Evolutionary conservation across 30 jellyfish, hydroid and myxozoan species (phyloP), one percentile per base, ranked within the genome.

Genomic region (Rhopilema esculentum): DNA sequence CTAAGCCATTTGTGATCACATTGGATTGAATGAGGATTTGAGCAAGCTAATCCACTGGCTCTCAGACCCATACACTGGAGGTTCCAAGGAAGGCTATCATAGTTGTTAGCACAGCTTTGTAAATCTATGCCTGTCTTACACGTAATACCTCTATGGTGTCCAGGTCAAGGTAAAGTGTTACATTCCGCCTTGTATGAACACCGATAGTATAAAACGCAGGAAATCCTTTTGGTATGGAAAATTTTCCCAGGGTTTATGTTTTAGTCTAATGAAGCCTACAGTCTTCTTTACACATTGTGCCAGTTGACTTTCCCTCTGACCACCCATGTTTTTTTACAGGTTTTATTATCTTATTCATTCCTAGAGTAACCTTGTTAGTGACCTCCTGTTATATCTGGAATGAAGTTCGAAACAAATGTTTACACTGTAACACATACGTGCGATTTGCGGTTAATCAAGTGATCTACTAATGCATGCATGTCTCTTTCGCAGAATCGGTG

Each of bases 1-100:
- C 82, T 73, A 57, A 84, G 87, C 87, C 49, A 71, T 72, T 75
- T 63, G 78, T 70, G 63, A 84, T 84, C 84, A 70, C 82, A 66
- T 62, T 64, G 75, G 87, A 40, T 84, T 28, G 29, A 52, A 84
- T 29, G 22, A 65, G 82, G 77, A 67, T 57, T 65, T 29, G 40
- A n/a, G 0, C 57, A 40, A 40, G 57, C 6, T 40, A 40, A 40
- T 40, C 57, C 57, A 2, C 9, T 2, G 57, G 57, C 57, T 40
- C 12, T 40, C 12, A 40, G 57, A 40, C 57, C 9, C 12, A 40
- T 40, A 40, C 12, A 40, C 12, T 40, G 57, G 12, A 40, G 12
- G 57, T 40, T 2, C 57, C 57, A 40, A 40, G 9, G 57, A 40
- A 6, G 57, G 57, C 57, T 12, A 40, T 2, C 57, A 6, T 6